Evolutionary conservation across 2,888 invertebrate species (phyloP), one percentile per base, ranked within the genome.

Genomic region (Arrhopalites spinosus): DNA sequence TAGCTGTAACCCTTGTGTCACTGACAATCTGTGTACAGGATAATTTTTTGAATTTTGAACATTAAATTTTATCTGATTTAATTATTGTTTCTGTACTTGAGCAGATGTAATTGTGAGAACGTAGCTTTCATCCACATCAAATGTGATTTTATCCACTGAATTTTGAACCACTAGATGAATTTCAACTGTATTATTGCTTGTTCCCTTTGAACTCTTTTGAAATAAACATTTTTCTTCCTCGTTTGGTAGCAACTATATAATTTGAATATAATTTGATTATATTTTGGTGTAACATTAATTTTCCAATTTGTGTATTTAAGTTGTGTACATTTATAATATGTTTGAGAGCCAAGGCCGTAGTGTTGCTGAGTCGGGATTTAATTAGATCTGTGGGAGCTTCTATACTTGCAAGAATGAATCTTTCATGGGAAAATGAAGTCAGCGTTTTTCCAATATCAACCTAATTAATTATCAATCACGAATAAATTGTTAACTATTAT

Each of bases 81-180:
- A 36, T 27, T 30, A 64, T 2, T 23, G 2, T 23, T 2, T 69
- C 50, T 56, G 47, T 15, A n/a, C 2, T 45, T 63, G 20, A 20
- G 63, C 5, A 15, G 5, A 56, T 70, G 15, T 78, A 11, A 81
- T 78, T 5, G 69, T 72, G 17, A 82, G 50, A 13, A 75, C 73
- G 70, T 82, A 82, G 36, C 80, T 79, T 74, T 82, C 82, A 36
- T 82, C 82, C 2, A 78, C 78, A 25, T 74, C 78, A 29, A 75
- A 50, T 27, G 61, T 50, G 45, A 75, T 61, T 50, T 64, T 69
- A 0, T 27, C 23, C 1, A 29, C 75, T 0, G n/a, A 11, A 7
- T 43, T 30, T 25, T 20, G 25, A n/a, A 75, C 70, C 3, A 23
- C 23, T 20, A 75, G 27, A 29, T 63, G 29, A 63, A 75, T 43